Evolutionary conservation across 1,140 invertebrate species (phyloP), one percentile per base, ranked within the genome.

Genomic region (Drosophila subpulchrella): DNA sequence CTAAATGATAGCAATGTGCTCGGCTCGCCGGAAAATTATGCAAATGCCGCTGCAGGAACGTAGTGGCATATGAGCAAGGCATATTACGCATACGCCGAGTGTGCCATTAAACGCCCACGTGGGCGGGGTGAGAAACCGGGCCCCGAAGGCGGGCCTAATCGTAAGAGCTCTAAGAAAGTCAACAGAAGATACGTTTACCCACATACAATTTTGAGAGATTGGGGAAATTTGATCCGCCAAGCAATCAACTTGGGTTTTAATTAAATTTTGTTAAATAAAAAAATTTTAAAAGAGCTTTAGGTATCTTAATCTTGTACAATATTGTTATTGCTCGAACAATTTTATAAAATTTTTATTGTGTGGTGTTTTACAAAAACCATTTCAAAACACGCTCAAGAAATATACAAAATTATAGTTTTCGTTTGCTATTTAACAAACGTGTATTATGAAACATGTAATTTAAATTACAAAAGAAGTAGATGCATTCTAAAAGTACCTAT

Each of bases 81-180:
- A 89, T 84, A 89, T 89, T 89, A 89, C 83, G 68, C 73, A 88
- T 89, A 88, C 83, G 83, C 68, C 79, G 65, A 63, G 84, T 80
- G 80, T 67, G 76, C 80, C 72, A 88, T 88, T 89, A 88, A 70
- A 66, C 79, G 75, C 71, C 62, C 79, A 76, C n/a, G 46, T 47
- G 38, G 51, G 53, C 32, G 57, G 51, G 24, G 11, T 51, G 17
- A 34, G 44, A 32, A 42, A 39, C 36, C 17, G 34, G 39, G 47
- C 27, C 54, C 65, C 36, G 20, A 13, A 30, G 74, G 75, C 63
- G 75, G 53, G 79, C 70, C 83, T 86, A 88, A 86, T 88, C 82
- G 67, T 74, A 76, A 73, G 63, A 73, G 62, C 75, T 75, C 66
- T 66, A 58, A 71, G 53, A 54, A 81, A 72, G 78, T 70, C 63